A percentile compares a stretch with the other conserved stretches of the same genome.
Conservation (phyloP, 2,888 invertebrate genomes). For the Epicampocera succincta region DNA sequence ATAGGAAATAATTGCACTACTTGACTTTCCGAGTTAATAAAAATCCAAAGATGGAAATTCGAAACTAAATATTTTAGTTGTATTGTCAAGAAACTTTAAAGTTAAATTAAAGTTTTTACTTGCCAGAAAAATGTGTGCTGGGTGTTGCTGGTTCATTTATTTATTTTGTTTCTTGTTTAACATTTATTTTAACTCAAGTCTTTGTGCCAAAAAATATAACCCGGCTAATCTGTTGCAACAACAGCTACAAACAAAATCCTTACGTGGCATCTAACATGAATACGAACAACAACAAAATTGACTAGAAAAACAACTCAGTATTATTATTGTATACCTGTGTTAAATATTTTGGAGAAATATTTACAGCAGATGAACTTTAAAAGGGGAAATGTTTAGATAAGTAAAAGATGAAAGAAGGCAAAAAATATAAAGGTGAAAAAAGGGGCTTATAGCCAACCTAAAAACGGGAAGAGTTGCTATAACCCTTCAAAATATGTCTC, state of each 20-base stretch:
- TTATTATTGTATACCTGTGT: constrained; percentile 44
- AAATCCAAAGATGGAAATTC: no score
- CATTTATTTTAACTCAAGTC: constrained; percentile 63
- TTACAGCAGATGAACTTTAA: background rate
- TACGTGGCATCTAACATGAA: constrained; percentile 33
- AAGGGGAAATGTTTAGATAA: background rate
- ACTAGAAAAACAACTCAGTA: constrained; percentile 3
- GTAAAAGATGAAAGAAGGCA: background rate
- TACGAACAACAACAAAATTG: constrained; percentile 40
- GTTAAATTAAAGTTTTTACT: no score
- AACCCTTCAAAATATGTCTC: background rate
- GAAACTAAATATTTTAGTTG: no score
- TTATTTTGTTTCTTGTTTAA: constrained; percentile 57
- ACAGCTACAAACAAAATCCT: constrained; percentile 42
- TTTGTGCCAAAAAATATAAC: constrained; percentile 65
- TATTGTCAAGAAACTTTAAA: no score
- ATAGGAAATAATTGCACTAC: no score
- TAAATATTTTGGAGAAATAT: background rate
- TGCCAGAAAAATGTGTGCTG: background rate
- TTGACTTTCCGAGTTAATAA: no score
- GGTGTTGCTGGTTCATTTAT: background rate
- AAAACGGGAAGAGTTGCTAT: no score
- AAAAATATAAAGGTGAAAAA: no score
- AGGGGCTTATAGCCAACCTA: no score
- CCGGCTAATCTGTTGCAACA: constrained; percentile 63